A percentile compares a stretch with the other conserved stretches of the same genome.
phyloP scores from a whole-genome alignment of 1,140 invertebrate species.

The Drosophila bipectinata region DNA sequence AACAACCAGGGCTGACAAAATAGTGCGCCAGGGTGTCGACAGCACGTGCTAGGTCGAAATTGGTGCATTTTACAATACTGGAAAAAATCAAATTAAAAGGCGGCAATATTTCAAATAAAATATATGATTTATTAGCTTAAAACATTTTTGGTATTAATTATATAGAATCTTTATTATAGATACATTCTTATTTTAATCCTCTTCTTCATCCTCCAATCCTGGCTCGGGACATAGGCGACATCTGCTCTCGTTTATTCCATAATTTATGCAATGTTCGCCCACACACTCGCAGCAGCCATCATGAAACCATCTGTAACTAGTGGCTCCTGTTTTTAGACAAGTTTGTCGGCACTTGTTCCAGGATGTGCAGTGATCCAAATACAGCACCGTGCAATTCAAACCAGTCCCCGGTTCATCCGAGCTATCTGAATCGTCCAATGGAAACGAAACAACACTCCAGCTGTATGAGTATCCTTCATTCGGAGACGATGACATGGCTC shows the following conservation, averaged over 20 bases:
- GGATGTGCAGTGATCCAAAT: slow-evolving; percentile 94
- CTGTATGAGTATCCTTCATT: slow-evolving; percentile 86
- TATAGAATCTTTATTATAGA: not conserved
- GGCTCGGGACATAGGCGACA: slow-evolving; percentile 63
- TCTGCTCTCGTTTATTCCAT: slow-evolving; percentile 84
- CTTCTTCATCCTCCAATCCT: slow-evolving; percentile 44
- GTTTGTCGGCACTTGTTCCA: slow-evolving; percentile 89
- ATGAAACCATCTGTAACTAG: slow-evolving; percentile 92
- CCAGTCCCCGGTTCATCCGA: not conserved
- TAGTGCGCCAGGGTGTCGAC: slow-evolving; percentile 10
- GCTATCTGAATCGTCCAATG: slow-evolving; percentile 84
- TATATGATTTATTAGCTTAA: not conserved
- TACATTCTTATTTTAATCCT: slow-evolving; percentile 11
- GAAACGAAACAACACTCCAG: slow-evolving; percentile 91
- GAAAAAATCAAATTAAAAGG: not conserved
- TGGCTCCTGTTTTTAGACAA: slow-evolving; percentile 66
- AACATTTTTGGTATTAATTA: not conserved
- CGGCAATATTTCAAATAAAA: not conserved
- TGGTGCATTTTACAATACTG: not conserved
- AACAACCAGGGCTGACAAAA: slow-evolving; percentile 22
- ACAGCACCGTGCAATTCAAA: slow-evolving; percentile 95
- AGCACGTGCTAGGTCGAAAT: slow-evolving; percentile 19
- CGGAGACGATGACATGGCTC: slow-evolving; percentile 90
- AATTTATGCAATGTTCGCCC: slow-evolving; percentile 88
- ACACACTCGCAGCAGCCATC: slow-evolving; percentile 97